Conservation (phyloP, 1,140 invertebrate species). For the Mya arenaria region DNA sequence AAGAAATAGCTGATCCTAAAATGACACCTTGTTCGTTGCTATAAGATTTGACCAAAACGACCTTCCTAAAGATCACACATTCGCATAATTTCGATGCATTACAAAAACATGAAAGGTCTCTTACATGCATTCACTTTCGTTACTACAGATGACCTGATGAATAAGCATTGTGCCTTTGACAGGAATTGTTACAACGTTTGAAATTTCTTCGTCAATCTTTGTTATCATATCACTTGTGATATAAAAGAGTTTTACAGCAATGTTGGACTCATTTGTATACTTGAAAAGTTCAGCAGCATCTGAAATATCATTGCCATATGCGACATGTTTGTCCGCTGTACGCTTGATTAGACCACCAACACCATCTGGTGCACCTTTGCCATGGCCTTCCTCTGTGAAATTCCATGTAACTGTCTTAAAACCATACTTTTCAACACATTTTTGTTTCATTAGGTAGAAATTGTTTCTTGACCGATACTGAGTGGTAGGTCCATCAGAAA, state of each 20-base stretch:
- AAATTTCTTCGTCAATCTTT: neutral
- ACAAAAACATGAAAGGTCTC: neutral
- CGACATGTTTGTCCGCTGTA: neutral
- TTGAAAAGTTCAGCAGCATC: neutral
- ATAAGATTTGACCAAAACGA: neutral
- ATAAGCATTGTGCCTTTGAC: slow-evolving; percentile 7
- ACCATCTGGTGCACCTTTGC: neutral
- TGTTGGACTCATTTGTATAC: neutral
- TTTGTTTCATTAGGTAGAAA: neutral
- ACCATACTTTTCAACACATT: neutral
- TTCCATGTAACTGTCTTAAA: neutral
- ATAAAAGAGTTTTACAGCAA: slow-evolving; percentile 10
- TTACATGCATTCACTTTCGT: neutral
- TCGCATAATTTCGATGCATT: neutral
- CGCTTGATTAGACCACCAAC: neutral
- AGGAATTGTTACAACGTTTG: neutral
- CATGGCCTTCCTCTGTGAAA: neutral
- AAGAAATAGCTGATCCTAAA: neutral
- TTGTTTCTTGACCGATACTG: neutral
- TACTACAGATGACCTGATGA: neutral
- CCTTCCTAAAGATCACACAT: neutral
- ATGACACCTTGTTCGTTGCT: neutral
- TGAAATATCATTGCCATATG: neutral
- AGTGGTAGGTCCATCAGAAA: slow-evolving; percentile 56
- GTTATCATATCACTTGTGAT: neutral